A percentile compares a stretch with the other conserved stretches of the same genome.
Conservation (phyloP, 2,797 vertebrate species). For the Microcaecilia unicolor region DNA sequence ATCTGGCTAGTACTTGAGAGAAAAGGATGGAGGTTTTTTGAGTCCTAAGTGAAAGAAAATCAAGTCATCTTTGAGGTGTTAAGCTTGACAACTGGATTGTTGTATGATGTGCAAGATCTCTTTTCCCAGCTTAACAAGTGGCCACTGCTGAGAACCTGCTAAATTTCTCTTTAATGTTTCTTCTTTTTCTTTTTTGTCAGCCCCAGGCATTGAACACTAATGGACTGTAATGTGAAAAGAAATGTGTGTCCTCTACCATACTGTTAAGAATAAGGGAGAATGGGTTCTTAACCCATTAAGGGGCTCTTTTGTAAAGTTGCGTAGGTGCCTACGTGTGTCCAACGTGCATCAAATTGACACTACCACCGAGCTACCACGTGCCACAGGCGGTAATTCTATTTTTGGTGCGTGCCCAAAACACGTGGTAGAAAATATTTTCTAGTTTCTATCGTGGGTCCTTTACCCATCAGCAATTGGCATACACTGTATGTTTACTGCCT, state of each 20-base stretch:
- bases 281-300: too few species aligned
- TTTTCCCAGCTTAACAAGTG: conserved; percentile 30
- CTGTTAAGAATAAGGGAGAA: conserved; percentile 7
- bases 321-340: too few species aligned
- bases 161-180: conserved; percentile 3
- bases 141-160: conserved; percentile 1
- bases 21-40: conserved; percentile 31
- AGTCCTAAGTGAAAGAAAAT: conserved; percentile 33
- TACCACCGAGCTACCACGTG: too few species aligned
- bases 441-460: too few species aligned
- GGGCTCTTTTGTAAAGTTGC: too few species aligned
- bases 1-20: conserved; percentile 41
- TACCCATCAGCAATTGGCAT: too few species aligned
- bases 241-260: conserved; percentile 1
- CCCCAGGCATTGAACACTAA: conserved; percentile 28
- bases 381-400: too few species aligned
- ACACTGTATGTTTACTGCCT: neutral
- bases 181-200: conserved; percentile 28
- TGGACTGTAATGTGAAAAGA: conserved; percentile 24
- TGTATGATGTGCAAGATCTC: conserved; percentile 42
- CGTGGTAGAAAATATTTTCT: too few species aligned
- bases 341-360: too few species aligned
- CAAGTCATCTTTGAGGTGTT: conserved; percentile 41
- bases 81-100: conserved; percentile 39
- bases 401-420: too few species aligned